phyloP scores from a whole-genome alignment of 2,113 vertebrate species.

The Ptyas mucosa region DNA sequence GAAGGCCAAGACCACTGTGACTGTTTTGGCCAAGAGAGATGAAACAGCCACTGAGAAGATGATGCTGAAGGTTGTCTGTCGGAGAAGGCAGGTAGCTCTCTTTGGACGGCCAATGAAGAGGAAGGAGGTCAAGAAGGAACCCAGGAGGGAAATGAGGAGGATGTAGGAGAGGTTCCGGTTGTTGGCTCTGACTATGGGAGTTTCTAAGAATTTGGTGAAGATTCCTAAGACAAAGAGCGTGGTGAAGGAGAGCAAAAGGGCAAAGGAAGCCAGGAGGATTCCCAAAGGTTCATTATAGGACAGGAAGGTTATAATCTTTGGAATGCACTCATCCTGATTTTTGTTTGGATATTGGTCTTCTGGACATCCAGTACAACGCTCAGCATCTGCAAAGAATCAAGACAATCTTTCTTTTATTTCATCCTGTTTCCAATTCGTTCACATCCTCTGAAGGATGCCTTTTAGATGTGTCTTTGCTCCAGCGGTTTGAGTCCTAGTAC shows the following conservation, averaged over 20 bases:
- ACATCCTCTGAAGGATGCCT: not conserved
- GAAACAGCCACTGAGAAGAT: not conserved
- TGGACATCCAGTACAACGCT: not conserved
- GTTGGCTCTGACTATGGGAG: not conserved
- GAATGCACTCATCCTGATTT: not conserved
- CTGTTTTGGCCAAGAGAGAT: too few relatives aligned
- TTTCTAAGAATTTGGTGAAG: not conserved
- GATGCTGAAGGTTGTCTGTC: not conserved
- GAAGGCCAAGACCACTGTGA: too few relatives aligned
- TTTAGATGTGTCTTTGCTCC: not conserved
- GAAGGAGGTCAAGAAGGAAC: not conserved
- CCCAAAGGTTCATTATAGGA: not conserved
- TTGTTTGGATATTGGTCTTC: not conserved
- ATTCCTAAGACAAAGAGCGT: not conserved
- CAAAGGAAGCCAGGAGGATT: not conserved
- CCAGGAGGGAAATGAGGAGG: not conserved
- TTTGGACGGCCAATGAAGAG: not conserved
- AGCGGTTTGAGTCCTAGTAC: too few relatives aligned
- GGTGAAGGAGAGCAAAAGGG: not conserved
- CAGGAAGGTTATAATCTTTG: not conserved
- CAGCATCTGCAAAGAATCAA: not conserved
- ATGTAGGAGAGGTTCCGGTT: not conserved
- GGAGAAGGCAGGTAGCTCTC: not conserved
- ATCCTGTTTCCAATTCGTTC: not conserved
- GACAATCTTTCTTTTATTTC: not conserved